These are phyloP conservation scores for Pyxicephalus adspersus DNA, from an alignment of 2,113 vertebrate genomes.

Conservation along the genomic window DNA sequence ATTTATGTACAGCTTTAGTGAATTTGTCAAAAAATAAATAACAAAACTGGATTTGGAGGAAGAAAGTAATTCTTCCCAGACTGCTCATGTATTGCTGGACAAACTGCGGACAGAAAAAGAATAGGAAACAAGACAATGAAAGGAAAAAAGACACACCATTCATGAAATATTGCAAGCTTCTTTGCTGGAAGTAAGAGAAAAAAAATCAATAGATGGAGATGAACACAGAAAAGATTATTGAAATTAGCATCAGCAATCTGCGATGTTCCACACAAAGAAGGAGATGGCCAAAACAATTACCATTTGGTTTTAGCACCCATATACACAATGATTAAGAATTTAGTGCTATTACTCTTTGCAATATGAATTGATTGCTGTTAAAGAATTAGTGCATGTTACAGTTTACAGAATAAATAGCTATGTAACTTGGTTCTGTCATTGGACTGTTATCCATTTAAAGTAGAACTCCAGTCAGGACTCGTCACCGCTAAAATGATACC, in stretches of 20 bases:
- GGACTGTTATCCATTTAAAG: too few relatives aligned
- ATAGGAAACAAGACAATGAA: constrained; percentile 13
- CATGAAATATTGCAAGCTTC: not conserved
- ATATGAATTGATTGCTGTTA: constrained; percentile 2
- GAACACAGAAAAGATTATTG: constrained; percentile 4
- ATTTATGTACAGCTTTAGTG: constrained; percentile 13
- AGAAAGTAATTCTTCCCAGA: not conserved
- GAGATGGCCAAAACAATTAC: constrained; percentile 23
- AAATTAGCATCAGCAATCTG: constrained; percentile 11
- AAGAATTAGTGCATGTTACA: too few relatives aligned
- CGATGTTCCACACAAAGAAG: not conserved
- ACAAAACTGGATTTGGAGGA: not conserved
- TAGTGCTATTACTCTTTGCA: not conserved
- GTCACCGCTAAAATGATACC: too few relatives aligned
- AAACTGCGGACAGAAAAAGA: not conserved
- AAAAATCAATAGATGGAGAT: constrained; percentile 15
- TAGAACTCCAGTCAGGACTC: too few relatives aligned
- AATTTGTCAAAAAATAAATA: constrained; percentile 13
- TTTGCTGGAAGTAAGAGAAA: not conserved
- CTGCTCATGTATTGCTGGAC: not conserved
- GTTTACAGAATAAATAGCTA: too few relatives aligned
- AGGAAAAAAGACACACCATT: not conserved
- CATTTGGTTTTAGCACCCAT: not conserved
- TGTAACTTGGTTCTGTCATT: too few relatives aligned
- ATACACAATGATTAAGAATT: not conserved